Evolutionary conservation across 2,113 vertebrate genomes (phyloP), one percentile per base, ranked within the genome.

Genomic region (Oreotragus oreotragus): DNA sequence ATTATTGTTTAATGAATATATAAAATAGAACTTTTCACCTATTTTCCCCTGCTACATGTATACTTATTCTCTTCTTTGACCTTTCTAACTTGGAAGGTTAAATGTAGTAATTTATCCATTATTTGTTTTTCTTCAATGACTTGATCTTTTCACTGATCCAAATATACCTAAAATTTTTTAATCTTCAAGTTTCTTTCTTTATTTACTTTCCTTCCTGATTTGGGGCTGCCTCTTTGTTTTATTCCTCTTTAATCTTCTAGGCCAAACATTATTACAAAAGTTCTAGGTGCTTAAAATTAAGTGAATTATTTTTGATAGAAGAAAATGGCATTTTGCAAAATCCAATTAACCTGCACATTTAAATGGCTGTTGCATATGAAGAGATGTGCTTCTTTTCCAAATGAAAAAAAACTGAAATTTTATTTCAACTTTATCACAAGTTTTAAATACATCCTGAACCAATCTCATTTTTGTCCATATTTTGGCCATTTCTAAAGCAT

Each of bases 301-400:
- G 96, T 98, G 97, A 98, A 96, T 97, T 93, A 87, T 93, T 98
- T 98, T 97, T 98, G 89, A 93, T 96, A 97, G 94, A 81, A 60
- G 96, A 98, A 98, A 98, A 97, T 27, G 79, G 80, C 79, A 94
- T 98, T 98, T 98, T 97, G 97, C 96, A 98, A 98, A 98, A 96
- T 97, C 91, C 98, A 99, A 97, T 98, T 99, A 98, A 84, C 79
- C 51, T 96, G 39, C 73, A 81, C 28, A 97, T 93, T 98, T 98
- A 98, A 97, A 94, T 84, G 58, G 1, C 7, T 98, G 73, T 84
- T 94, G 14, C 83, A 95, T 51, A 70, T 43, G 19, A 95, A 89
- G 30, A 96, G 51, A 70, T 12, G 77, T 51, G 3, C 95, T 98
- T 57, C 55, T 97, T 95, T 90, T 90, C n/a, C 93, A 98, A 97